phyloP scores from a whole-genome alignment of 2,113 vertebrate genomes.

The Strix uralensis region DNA sequence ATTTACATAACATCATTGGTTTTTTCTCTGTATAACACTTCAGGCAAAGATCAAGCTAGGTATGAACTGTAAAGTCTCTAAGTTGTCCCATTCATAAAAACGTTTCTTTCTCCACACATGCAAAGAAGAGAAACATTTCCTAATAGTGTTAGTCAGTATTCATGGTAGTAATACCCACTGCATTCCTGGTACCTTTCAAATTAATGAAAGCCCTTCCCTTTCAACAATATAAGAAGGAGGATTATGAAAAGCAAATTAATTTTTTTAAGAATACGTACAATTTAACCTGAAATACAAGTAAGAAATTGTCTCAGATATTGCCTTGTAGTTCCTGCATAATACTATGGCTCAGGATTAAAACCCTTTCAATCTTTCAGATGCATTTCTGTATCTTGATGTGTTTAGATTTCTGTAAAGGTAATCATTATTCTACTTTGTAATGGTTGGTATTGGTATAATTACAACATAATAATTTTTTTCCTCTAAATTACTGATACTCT shows the following conservation, averaged over 20 bases:
- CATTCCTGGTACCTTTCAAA: background rate
- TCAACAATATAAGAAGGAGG: background rate
- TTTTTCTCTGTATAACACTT: background rate
- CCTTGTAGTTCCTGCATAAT: background rate
- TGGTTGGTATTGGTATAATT: background rate
- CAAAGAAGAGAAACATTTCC: background rate
- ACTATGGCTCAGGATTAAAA: background rate
- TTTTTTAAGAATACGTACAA: background rate
- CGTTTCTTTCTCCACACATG: background rate
- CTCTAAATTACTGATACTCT: background rate
- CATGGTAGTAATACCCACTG: background rate
- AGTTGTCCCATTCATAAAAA: background rate
- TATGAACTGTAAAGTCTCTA: background rate
- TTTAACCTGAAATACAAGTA: background rate
- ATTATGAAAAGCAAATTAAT: background rate
- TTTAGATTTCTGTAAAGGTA: background rate
- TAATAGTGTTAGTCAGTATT: background rate
- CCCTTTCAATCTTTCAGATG: background rate
- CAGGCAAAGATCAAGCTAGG: background rate
- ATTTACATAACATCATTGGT: background rate
- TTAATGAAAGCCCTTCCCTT: background rate
- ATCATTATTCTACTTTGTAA: background rate
- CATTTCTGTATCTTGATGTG: background rate
- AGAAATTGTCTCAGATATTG: background rate
- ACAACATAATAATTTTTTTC: background rate